Evolutionary conservation across 2,797 vertebrate genomes (phyloP), one percentile per base, ranked within the genome.

Genomic region (Rhodeus uyekii): DNA sequence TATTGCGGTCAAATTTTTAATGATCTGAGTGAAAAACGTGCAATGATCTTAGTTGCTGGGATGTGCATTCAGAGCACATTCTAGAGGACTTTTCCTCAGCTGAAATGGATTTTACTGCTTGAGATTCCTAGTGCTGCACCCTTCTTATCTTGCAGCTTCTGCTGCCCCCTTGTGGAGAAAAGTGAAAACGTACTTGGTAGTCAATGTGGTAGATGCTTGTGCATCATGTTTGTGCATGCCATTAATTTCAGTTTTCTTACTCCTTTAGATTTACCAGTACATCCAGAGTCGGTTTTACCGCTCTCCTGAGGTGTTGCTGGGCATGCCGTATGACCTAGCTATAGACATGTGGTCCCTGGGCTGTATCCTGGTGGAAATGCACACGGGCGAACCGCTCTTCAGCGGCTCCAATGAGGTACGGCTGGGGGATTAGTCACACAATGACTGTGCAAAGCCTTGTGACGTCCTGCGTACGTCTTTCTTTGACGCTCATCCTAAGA

Each of bases 321-420:
- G 97, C 74, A 97, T 97, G 90, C 96, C 97, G 7, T 98, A 98
- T 0, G 97, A 98, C 90, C 92, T 98, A 91, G 96, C 97, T 84
- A 98, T 98, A 50, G 97, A 98, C 92, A 98, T 98, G 97, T 98
- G 97, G 97, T 97, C 96, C 81, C 92, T 98, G 80, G 97, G 97
- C 85, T 98, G 96, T 88, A 98, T 98, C 89, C 93, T 98, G 81
- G 97, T 98, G 90, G 97, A 98, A 92, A 98, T 98, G 97, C 97
- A 98, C 91, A 97, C 97, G 0, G 97, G 97, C 83, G 97, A 97
- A 88, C 97, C 97, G 29, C 95, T 98, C 69, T 98, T 97, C 92
- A 98, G 97, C 7, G 97, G 97, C 80, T 96, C 96, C 90, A 98
- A 98, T 75, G 97, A 97, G 96, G 96, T 97, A 92, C 86, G 16